Evolutionary conservation across 2,797 vertebrate species (phyloP).

Genomic region (Meriones psammophilus): DNA sequence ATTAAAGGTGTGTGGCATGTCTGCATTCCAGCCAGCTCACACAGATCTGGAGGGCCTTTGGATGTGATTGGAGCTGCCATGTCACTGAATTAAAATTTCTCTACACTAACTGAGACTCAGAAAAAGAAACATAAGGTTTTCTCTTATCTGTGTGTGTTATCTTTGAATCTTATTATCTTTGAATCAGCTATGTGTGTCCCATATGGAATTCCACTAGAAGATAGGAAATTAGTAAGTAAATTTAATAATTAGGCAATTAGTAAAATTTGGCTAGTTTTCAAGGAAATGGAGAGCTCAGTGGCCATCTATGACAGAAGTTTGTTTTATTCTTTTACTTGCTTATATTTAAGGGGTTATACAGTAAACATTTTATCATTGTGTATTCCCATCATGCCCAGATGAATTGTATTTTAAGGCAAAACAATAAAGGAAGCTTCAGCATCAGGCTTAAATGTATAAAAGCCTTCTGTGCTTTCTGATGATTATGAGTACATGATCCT

Average conservation of each 20-base stretch:
- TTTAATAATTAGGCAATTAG: not conserved
- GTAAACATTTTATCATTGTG: not conserved
- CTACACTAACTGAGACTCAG: not conserved
- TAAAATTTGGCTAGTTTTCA: not conserved
- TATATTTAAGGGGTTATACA: not conserved
- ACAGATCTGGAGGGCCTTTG: too few species aligned
- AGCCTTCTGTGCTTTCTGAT: not conserved
- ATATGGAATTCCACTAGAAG: not conserved
- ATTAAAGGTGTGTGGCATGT: too few species aligned
- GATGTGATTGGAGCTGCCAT: too few species aligned
- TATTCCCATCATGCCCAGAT: not conserved
- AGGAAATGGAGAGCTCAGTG: not conserved
- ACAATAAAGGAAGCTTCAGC: not conserved
- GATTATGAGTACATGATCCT: not conserved
- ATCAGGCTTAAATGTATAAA: constrained; percentile 17
- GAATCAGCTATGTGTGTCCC: not conserved
- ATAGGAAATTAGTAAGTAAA: not conserved
- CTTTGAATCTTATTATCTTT: not conserved
- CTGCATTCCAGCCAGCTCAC: too few species aligned
- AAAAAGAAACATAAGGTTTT: not conserved
- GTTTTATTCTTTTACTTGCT: not conserved
- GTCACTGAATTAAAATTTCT: too few species aligned
- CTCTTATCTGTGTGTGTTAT: not conserved
- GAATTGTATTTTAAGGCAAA: not conserved
- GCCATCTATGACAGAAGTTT: not conserved